Evolutionary conservation across 2,888 invertebrate genomes (phyloP).

Genomic region (Eilema depressum): DNA sequence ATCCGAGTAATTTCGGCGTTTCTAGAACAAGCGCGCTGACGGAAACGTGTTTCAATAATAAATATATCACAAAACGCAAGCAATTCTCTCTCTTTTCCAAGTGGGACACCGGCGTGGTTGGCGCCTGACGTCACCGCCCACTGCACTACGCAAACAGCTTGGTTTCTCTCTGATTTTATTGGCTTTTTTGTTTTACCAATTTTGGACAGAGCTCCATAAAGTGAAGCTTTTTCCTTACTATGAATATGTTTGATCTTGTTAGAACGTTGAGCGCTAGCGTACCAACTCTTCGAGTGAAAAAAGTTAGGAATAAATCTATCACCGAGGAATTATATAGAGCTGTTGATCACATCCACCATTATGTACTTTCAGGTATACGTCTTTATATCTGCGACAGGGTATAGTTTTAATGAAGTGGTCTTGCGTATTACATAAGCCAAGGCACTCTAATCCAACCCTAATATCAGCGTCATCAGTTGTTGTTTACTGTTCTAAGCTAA

Average conservation of each 20-base stretch:
- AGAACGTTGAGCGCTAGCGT: slow-evolving; percentile 4
- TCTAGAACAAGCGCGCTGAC: slow-evolving; percentile 1
- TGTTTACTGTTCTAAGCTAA: too few relatives aligned
- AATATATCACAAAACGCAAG: not conserved
- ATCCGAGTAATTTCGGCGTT: not conserved
- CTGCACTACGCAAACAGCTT: not conserved
- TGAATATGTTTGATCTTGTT: slow-evolving; percentile 3
- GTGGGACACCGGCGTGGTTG: not conserved
- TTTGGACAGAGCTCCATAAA: not conserved
- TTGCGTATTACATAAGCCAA: too few relatives aligned
- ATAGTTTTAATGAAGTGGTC: too few relatives aligned
- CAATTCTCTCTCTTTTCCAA: not conserved
- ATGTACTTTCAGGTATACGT: not conserved
- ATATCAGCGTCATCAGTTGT: too few relatives aligned
- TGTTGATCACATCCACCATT: not conserved
- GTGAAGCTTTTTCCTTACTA: not conserved
- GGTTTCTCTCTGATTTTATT: not conserved
- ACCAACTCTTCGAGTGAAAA: not conserved
- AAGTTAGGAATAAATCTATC: not conserved
- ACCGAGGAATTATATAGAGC: not conserved
- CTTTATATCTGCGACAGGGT: too few relatives aligned
- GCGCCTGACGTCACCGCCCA: not conserved
- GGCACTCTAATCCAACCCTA: too few relatives aligned
- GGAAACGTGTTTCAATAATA: slow-evolving; percentile 4
- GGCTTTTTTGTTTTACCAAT: not conserved